A percentile compares a stretch with the other conserved stretches of the same genome.
These are phyloP conservation scores for Nudaria mundana DNA, from an alignment of 2,888 invertebrate species.

Conservation along the genomic window DNA sequence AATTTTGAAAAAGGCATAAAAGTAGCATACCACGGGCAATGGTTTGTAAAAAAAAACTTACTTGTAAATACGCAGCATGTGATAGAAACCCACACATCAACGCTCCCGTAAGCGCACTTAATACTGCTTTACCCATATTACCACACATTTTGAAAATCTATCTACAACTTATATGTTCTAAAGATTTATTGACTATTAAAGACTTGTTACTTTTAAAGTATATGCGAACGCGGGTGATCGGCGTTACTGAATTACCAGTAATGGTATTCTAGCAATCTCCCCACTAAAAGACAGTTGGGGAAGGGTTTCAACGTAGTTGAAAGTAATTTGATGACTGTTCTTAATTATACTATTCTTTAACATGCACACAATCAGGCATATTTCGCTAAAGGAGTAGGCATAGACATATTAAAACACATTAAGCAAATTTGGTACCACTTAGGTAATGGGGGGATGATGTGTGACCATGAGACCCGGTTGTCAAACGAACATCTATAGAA, in stretches of 20 bases:
- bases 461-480: too few species aligned
- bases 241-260: conserved; percentile 22
- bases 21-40: too few species aligned
- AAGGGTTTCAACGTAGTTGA: conserved; percentile 31
- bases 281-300: conserved; percentile 31
- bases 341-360: background rate
- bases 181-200: background rate
- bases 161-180: conserved; percentile 3
- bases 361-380: too few species aligned
- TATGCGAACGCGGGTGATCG: conserved; percentile 21
- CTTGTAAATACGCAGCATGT: conserved; percentile 74
- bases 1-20: too few species aligned
- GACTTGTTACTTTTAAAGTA: conserved; percentile 10
- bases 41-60: conserved; percentile 34
- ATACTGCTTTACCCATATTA: conserved; percentile 74
- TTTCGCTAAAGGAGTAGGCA: too few species aligned
- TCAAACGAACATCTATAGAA: too few species aligned
- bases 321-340: too few species aligned
- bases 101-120: conserved; percentile 71
- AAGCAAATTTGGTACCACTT: too few species aligned
- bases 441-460: too few species aligned
- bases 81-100: conserved; percentile 67
- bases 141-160: conserved; percentile 60
- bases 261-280: conserved; percentile 24
- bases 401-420: too few species aligned